phyloP scores from a whole-genome alignment of 2,797 vertebrate species.

The Rhadinocentrus ornatus region DNA sequence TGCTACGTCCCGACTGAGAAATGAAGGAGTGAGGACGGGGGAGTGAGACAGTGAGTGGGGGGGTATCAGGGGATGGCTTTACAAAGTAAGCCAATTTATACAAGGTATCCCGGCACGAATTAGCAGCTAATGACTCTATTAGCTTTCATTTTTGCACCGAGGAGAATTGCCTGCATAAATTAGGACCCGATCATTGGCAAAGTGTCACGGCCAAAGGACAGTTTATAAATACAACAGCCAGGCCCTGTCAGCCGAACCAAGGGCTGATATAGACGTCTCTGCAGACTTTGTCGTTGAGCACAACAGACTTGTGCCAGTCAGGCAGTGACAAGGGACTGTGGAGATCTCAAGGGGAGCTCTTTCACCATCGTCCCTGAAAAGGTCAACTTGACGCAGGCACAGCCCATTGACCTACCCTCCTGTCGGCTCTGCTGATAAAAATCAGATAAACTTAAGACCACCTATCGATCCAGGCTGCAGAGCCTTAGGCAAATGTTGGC shows the following conservation, averaged over 20 bases:
- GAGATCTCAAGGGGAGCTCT: slow-evolving; percentile 88
- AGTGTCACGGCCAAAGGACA: slow-evolving; percentile 99
- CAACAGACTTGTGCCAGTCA: slow-evolving; percentile 99
- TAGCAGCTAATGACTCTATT: slow-evolving; percentile 99
- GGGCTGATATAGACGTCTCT: slow-evolving; percentile 99
- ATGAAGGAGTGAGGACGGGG: slow-evolving; percentile 48
- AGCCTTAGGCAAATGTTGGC: slow-evolving; percentile 99
- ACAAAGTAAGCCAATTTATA: slow-evolving; percentile 99
- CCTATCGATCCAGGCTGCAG: slow-evolving; percentile 91
- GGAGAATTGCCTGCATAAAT: slow-evolving; percentile 99
- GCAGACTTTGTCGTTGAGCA: slow-evolving; percentile 99
- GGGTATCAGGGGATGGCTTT: slow-evolving; percentile 92
- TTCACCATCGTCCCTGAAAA: slow-evolving; percentile 97
- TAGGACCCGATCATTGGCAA: slow-evolving; percentile 98
- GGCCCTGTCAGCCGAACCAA: slow-evolving; percentile 94
- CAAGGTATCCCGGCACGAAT: slow-evolving; percentile 97
- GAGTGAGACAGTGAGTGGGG: slow-evolving; percentile 62
- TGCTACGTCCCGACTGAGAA: slow-evolving; percentile 56
- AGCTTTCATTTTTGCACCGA: slow-evolving; percentile 99
- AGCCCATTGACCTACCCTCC: slow-evolving; percentile 97
- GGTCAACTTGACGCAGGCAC: slow-evolving; percentile 99
- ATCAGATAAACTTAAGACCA: slow-evolving; percentile 99
- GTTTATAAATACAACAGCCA: slow-evolving; percentile 99
- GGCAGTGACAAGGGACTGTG: slow-evolving; percentile 91
- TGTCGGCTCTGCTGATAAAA: slow-evolving; percentile 99